phyloP scores from a whole-genome alignment of 2,113 vertebrate species.

The Cynopterus brachyotis region DNA sequence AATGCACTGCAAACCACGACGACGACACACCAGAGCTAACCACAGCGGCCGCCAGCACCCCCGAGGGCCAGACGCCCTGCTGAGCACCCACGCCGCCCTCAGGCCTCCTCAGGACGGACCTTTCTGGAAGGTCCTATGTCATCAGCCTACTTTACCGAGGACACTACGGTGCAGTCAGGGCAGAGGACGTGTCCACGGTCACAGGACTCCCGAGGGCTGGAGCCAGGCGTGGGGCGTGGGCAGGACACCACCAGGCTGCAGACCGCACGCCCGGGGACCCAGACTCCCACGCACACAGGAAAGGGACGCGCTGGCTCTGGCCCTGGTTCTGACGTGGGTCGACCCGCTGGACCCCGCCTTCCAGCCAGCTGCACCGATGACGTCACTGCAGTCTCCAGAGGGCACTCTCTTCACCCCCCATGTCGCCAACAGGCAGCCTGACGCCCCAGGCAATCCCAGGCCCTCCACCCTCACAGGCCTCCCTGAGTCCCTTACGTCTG shows the following conservation, averaged over 20 bases:
- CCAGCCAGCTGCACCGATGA: background rate
- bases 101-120: background rate
- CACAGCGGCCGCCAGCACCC: too few relatives aligned
- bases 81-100: background rate
- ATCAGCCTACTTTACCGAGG: background rate
- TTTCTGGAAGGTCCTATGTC: background rate
- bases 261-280: background rate
- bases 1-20: background rate
- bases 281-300: background rate
- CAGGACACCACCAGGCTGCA: background rate
- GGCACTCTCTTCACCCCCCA: accelerated
- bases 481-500: background rate
- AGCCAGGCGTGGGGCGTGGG: background rate
- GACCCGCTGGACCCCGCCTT: background rate
- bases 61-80: background rate
- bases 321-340: too few relatives aligned
- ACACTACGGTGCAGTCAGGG: background rate
- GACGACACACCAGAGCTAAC: background rate
- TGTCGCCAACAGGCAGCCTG: background rate
- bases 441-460: background rate
- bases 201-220: background rate
- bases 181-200: background rate
- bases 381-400: background rate
- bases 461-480: background rate
- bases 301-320: accelerated